phyloP scores from a whole-genome alignment of 2,113 vertebrate genomes.

The Myrmophylax atrothorax region DNA sequence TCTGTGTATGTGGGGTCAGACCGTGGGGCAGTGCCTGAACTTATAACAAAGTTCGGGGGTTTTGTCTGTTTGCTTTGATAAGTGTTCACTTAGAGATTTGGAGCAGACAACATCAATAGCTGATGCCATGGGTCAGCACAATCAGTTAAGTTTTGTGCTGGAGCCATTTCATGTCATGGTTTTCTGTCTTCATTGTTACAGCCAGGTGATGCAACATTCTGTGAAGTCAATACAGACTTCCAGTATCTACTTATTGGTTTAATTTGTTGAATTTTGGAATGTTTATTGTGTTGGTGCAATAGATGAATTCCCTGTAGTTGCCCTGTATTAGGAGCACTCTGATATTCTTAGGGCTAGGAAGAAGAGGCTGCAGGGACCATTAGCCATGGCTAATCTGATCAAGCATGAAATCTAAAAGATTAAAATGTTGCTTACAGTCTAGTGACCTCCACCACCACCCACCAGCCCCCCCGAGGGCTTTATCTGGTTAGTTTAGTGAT shows the following conservation, averaged over 20 bases:
- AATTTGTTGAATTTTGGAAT: background rate
- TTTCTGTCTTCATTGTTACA: background rate
- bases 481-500: background rate
- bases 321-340: background rate
- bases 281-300: background rate
- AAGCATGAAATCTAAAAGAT: background rate
- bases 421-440: slow-evolving; percentile 8
- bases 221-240: background rate
- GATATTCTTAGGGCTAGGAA: background rate
- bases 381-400: background rate
- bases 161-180: background rate
- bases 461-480: background rate
- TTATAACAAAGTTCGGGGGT: background rate
- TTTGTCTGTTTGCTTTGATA: background rate
- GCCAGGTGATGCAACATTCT: background rate
- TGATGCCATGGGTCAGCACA: background rate
- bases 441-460: background rate
- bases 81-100: background rate
- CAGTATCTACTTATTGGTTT: background rate
- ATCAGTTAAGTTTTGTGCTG: background rate
- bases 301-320: background rate
- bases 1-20: background rate
- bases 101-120: background rate
- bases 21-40: background rate
- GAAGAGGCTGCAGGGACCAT: background rate